A percentile compares a stretch with the other conserved stretches of the same genome.
Conservation (phyloP, 1,140 invertebrate species). For the Cylas formicarius region DNA sequence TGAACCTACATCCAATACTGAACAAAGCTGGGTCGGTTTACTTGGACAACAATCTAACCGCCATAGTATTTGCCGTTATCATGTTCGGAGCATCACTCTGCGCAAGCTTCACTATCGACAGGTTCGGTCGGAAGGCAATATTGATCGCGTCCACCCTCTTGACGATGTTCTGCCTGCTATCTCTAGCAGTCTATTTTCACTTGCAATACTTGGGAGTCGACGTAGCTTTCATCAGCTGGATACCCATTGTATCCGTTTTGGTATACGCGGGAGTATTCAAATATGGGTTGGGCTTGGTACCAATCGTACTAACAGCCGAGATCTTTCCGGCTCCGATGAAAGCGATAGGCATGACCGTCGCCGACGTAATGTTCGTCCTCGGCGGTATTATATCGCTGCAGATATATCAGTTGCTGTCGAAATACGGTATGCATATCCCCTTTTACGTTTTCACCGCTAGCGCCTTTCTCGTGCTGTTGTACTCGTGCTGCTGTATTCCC, state of each 20-base stretch:
- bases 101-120: constrained; percentile 30
- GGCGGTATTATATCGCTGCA: constrained; percentile 60
- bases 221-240: constrained; percentile 22
- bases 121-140: constrained; percentile 31
- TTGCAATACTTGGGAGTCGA: constrained; percentile 23
- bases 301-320: constrained; percentile 63
- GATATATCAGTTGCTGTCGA: constrained; percentile 49
- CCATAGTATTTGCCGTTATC: constrained; percentile 31
- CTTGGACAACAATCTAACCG: constrained; percentile 20
- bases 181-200: constrained; percentile 33
- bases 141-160: constrained; percentile 26
- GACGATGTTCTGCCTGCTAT: constrained; percentile 25
- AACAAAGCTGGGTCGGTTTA: constrained; percentile 26
- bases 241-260: constrained; percentile 29
- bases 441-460: constrained; percentile 63
- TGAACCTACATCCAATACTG: constrained; percentile 30
- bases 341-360: constrained; percentile 38
- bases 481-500: constrained; percentile 57
- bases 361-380: constrained; percentile 33
- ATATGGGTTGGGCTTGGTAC: constrained; percentile 47
- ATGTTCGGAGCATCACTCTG: constrained; percentile 28
- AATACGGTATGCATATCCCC: constrained; percentile 48
- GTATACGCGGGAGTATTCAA: constrained; percentile 30
- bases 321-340: constrained; percentile 50
- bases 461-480: constrained; percentile 51